Evolutionary conservation across 2,113 vertebrate genomes (phyloP).

Genomic region (Otus sunia): DNA sequence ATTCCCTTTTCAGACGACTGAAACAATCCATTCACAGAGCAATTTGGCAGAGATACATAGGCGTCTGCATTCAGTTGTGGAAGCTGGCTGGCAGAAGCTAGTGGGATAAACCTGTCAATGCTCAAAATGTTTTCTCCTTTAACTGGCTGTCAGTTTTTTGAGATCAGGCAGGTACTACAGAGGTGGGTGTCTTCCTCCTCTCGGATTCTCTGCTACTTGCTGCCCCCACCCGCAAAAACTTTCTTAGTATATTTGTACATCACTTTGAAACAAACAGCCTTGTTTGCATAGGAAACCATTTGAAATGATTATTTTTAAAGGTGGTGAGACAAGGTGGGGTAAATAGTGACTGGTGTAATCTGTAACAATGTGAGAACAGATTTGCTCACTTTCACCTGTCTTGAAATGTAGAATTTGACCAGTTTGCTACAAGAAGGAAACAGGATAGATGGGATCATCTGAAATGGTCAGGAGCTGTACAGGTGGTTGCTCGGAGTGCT

Average conservation of each 20-base stretch:
- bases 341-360: neutral
- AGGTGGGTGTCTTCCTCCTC: neutral
- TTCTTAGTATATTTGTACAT: neutral
- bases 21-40: neutral
- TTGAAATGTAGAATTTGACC: neutral
- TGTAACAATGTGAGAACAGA: accelerated
- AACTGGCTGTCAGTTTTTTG: neutral
- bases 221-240: accelerated
- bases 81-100: neutral
- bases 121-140: neutral
- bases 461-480: neutral
- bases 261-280: neutral
- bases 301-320: neutral
- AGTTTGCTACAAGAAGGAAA: neutral
- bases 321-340: neutral
- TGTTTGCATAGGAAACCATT: neutral
- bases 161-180: neutral
- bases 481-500: neutral
- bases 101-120: neutral
- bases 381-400: neutral
- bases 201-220: neutral
- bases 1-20: neutral
- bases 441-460: neutral
- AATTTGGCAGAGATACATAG: neutral
- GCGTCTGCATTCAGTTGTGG: neutral